These are phyloP conservation scores for Aphelinus certus DNA, from an alignment of 1,140 invertebrate genomes.

Conservation along the genomic window DNA sequence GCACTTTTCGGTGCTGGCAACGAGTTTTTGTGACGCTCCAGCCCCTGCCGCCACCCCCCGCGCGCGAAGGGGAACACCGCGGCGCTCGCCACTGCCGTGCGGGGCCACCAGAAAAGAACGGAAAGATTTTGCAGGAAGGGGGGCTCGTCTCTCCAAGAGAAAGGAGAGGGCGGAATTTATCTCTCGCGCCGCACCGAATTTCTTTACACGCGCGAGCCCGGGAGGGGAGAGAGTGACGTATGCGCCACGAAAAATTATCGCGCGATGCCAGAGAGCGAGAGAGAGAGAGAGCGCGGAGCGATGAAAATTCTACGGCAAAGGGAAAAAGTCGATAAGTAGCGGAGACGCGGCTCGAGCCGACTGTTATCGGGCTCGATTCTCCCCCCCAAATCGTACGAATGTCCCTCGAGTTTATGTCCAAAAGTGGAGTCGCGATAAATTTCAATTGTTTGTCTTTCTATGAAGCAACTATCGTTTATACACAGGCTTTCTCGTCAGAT, in stretches of 20 bases:
- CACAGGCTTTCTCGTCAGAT: too few relatives aligned
- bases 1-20: slow-evolving; percentile 54
- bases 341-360: too few relatives aligned
- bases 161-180: slow-evolving; percentile 19
- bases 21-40: slow-evolving; percentile 51
- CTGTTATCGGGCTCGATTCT: too few relatives aligned
- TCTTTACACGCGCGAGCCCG: not conserved
- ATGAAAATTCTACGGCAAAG: not conserved
- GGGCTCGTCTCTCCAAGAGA: too few relatives aligned
- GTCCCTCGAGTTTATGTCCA: too few relatives aligned
- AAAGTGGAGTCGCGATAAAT: too few relatives aligned
- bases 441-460: too few relatives aligned
- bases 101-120: slow-evolving; percentile 1
- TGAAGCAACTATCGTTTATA: too few relatives aligned
- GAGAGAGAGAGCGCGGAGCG: not conserved
- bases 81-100: not conserved
- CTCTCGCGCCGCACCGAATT: slow-evolving; percentile 11
- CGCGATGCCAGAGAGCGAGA: slow-evolving; percentile 39
- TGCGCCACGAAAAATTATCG: slow-evolving; percentile 36
- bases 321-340: slow-evolving; percentile 13
- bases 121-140: not conserved
- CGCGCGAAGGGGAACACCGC: slow-evolving; percentile 5
- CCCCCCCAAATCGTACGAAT: too few relatives aligned
- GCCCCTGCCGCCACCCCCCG: slow-evolving; percentile 10
- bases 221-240: not conserved